Evolutionary conservation across 2,113 vertebrate species (phyloP), one percentile per base, ranked within the genome.

Genomic region (Prinia subflava): DNA sequence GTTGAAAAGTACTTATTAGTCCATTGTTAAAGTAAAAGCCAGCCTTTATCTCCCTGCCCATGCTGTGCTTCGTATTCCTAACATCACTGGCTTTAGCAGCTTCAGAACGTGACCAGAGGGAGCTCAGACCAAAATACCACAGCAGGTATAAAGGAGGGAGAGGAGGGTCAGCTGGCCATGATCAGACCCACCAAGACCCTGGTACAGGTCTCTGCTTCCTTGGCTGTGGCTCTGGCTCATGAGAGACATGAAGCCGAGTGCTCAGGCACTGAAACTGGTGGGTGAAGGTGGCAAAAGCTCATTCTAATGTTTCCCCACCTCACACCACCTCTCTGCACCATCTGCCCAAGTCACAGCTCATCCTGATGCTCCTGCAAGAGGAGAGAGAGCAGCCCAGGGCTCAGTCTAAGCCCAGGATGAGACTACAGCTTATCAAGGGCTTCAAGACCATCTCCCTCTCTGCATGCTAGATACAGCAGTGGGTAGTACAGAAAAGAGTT

Each of bases 221-320:
- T 3, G 2, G 31, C 31, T 7, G 4, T 39, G 39, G 31, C 39
- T 63, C 52, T 4, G 3, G 55, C 46, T 69, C 87, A 5, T 11
- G 27, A 69, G 18, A 65, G 35, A 55, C 33, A n/a, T 0, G 1
- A 88, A 71, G 4, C 27, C 0, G 0, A 42, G 62, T 4, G 35
- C 44, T 50, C 31, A 0, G 3, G 35, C 6, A 1, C 42, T 30
- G 37, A 63, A 76, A n/a, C 50, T 47, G 65, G 56, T 2, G 37
- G 63, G 24, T 37, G 49, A 55, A 49, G 16, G 50, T n/a, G 59
- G 20, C 5, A 73, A 78, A 89, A 15, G 13, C 17, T 78, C 7
- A 0, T 52, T 81, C 64, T n/a, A 53, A 41, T 15, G 31, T 33
- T 74, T 42, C 19, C 31, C 24, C 23, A 53, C 17, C 42, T 67